Conservation (phyloP, 2,888 invertebrate species). For the Macrophya annulata region DNA sequence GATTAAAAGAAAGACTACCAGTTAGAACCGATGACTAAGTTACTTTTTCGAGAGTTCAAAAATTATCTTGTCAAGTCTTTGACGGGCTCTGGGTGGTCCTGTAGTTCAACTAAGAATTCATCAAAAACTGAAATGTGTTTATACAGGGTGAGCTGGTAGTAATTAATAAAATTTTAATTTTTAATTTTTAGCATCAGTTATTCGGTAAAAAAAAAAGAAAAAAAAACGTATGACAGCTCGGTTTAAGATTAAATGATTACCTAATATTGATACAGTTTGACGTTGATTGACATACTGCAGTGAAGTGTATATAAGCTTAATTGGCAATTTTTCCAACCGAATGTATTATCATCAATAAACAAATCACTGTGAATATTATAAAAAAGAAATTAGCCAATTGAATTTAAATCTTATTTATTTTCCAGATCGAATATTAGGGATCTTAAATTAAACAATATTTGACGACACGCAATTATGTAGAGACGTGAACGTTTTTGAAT, state of each 20-base stretch:
- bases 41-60: constrained; percentile 75
- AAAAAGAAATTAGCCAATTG: not conserved
- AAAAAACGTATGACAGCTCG: not conserved
- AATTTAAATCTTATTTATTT: not conserved
- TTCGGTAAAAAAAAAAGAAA: not conserved
- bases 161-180: constrained; percentile 27
- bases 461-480: not conserved
- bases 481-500: not conserved
- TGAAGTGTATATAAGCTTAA: not conserved
- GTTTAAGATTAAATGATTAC: not conserved
- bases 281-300: not conserved
- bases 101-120: constrained; percentile 53
- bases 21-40: constrained; percentile 78
- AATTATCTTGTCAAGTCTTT: constrained; percentile 75
- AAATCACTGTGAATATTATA: not conserved
- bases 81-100: constrained; percentile 76
- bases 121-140: constrained; percentile 48
- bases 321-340: not conserved
- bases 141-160: constrained; percentile 8
- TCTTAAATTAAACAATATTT: too few relatives aligned
- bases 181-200: not conserved
- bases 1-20: constrained; percentile 79
- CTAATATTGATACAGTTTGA: not conserved
- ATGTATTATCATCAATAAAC: not conserved
- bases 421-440: not conserved